Base-by-base conservation (phyloP, 2,113 vertebrate species). In the Cervus canadensis region DNA sequence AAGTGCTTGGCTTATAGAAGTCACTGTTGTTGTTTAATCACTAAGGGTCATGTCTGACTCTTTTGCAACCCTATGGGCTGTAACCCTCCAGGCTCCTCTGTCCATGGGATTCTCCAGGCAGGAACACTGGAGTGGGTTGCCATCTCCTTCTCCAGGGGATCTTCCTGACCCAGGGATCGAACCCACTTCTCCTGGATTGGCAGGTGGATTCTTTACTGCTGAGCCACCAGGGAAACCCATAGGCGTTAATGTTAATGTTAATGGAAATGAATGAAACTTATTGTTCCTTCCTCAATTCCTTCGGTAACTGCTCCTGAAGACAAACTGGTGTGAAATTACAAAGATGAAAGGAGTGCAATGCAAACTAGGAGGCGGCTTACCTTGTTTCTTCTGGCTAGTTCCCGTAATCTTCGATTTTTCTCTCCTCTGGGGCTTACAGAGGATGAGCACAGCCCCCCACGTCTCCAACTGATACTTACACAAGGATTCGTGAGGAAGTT, bases 211-310 rank as follows among this genome's bases (percentile, higher is more conserved):
- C 71, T 43, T 76, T 76, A 76, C 71, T 2, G 1, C 71, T 43
- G 40, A 76, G 6, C 12, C 23, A 43, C 21, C 1, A 1, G 36
- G 67, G 67, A 40, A 74, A 82, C 25, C 45, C 91, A 67, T 13
- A 78, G 76, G n/a, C 79, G 86, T 78, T 30, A 91, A 59, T 83
- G 71, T 71, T 93, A 71, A 94, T 48, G 78, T 62, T 45, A 84
- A 50, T 59, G 81, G 79, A 74, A 94, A 92, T 84, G 83, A 95
- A 96, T 60, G 45, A 87, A 96, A 89, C 33, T 16, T 85, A 67
- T 30, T 76, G 45, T 62, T 62, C 79, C 52, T 92, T 60, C 40
- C 64, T 64, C 67, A 74, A 33, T 25, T 52, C 64, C 74, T 95
- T 71, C 83, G 33, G 15, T 30, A 60, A 78, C 23, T 48, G 40